A percentile compares a stretch with the other conserved stretches of the same genome.
These are phyloP conservation scores for Oplegnathus fasciatus DNA, from an alignment of 2,113 vertebrate species.

Conservation along the genomic window DNA sequence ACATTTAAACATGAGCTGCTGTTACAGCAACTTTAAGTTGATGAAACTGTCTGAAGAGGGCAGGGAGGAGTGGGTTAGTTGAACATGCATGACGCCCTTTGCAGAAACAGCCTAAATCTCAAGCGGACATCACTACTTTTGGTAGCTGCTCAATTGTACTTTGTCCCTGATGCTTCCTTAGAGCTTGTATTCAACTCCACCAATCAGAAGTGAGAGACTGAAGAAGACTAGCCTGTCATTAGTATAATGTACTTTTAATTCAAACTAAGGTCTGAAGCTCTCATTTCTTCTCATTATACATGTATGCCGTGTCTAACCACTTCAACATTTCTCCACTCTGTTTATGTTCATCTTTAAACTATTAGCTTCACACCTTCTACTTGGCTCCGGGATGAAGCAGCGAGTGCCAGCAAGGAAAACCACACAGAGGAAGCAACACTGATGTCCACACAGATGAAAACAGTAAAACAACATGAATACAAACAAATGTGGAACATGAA, in stretches of 20 bases:
- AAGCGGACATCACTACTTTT: not conserved
- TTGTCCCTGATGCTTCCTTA: not conserved
- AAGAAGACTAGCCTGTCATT: not conserved
- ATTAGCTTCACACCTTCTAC: slow-evolving; percentile 16
- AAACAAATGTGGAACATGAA: slow-evolving; percentile 25
- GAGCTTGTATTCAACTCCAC: not conserved
- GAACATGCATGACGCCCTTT: slow-evolving; percentile 51
- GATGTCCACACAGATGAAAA: slow-evolving; percentile 38
- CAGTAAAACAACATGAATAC: not conserved
- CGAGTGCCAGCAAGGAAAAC: slow-evolving; percentile 56
- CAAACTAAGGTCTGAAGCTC: not conserved
- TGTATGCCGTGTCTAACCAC: not conserved
- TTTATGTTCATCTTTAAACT: not conserved
- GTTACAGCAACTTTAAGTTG: not conserved
- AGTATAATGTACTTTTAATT: not conserved
- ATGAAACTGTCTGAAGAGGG: slow-evolving; percentile 45
- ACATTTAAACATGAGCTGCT: not conserved
- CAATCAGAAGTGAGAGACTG: not conserved
- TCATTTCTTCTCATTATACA: not conserved
- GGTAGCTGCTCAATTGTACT: not conserved
- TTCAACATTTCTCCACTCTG: not conserved
- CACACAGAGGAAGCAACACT: slow-evolving; percentile 52
- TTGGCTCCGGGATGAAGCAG: slow-evolving; percentile 59
- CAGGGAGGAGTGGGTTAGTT: slow-evolving; percentile 33
- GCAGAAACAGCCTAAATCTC: slow-evolving; percentile 19